Percentiles rank a stretch among this genome's conserved stretches.
These are phyloP conservation scores for Nomada fabriciana DNA, from an alignment of 2,888 invertebrate species.

Conservation along the genomic window DNA sequence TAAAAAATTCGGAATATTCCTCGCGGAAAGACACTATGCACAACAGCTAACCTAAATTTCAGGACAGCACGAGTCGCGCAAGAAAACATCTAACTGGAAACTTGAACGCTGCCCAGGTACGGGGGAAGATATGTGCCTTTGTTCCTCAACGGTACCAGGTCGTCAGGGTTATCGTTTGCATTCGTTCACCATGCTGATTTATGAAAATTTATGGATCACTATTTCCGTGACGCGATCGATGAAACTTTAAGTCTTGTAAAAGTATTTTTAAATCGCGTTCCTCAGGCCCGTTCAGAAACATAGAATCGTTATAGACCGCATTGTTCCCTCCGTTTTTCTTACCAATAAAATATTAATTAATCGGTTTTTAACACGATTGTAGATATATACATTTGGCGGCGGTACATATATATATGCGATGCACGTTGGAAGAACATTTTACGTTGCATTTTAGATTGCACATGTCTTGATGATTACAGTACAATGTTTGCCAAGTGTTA, in stretches of 20 bases:
- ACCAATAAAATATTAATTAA: too few species aligned
- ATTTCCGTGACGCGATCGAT: slow-evolving; percentile 33
- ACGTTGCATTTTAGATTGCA: too few species aligned
- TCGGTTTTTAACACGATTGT: too few species aligned
- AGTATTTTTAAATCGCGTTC: slow-evolving; percentile 19
- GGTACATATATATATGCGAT: too few species aligned
- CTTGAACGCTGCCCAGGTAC: slow-evolving; percentile 30
- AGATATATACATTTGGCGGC: too few species aligned
- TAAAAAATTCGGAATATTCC: slow-evolving; percentile 22
- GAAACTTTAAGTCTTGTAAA: slow-evolving; percentile 24
- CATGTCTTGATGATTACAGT: too few species aligned
- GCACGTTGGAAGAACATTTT: too few species aligned
- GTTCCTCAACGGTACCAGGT: slow-evolving; percentile 67
- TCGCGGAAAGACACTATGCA: slow-evolving; percentile 19
- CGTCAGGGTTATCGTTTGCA: slow-evolving; percentile 84
- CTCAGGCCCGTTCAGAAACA: not conserved
- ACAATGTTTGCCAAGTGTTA: too few species aligned
- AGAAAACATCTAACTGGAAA: slow-evolving; percentile 58
- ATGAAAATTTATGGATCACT: slow-evolving; percentile 82
- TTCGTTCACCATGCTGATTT: slow-evolving; percentile 80
- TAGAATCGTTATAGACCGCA: too few species aligned
- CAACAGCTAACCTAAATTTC: slow-evolving; percentile 66
- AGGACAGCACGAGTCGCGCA: slow-evolving; percentile 44
- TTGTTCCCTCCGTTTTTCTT: too few species aligned
- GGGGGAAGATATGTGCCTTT: slow-evolving; percentile 58